phyloP scores from a whole-genome alignment of 2,113 vertebrate species.

The Salvelinus alpinus region DNA sequence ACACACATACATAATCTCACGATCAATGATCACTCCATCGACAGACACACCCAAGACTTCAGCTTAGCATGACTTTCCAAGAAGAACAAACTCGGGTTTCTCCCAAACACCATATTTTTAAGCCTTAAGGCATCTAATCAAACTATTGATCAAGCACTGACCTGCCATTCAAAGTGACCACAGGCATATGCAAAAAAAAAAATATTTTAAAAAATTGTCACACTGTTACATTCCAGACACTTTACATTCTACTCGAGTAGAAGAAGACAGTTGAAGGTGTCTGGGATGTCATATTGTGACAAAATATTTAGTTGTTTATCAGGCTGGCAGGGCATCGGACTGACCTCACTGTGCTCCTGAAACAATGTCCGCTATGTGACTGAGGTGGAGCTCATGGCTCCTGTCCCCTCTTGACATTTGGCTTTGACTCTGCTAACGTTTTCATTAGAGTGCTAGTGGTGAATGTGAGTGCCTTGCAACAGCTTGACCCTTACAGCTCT shows the following conservation, averaged over 20 bases:
- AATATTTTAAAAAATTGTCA: too few species aligned
- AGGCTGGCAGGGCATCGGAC: slow-evolving; percentile 20
- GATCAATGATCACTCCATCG: neutral
- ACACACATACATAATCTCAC: too few species aligned
- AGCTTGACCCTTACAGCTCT: neutral
- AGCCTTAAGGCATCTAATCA: too few species aligned
- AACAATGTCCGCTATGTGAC: neutral
- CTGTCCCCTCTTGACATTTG: slow-evolving; percentile 21
- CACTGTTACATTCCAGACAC: too few species aligned
- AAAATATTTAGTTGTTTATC: too few species aligned
- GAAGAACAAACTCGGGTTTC: slow-evolving; percentile 30
- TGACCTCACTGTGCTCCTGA: neutral
- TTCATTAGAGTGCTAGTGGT: slow-evolving; percentile 57
- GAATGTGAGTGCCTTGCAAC: slow-evolving; percentile 34
- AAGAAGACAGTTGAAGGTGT: too few species aligned
- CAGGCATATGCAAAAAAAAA: too few species aligned
- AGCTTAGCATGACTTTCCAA: slow-evolving; percentile 8
- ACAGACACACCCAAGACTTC: slow-evolving; percentile 27
- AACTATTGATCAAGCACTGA: too few species aligned
- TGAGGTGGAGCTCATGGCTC: neutral
- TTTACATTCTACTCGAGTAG: too few species aligned
- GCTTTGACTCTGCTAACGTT: slow-evolving; percentile 24
- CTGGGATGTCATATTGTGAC: too few species aligned
- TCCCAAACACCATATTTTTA: too few species aligned
- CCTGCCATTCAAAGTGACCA: too few species aligned